Conservation (phyloP, 2,113 vertebrate species). For the Penelope pileata region DNA sequence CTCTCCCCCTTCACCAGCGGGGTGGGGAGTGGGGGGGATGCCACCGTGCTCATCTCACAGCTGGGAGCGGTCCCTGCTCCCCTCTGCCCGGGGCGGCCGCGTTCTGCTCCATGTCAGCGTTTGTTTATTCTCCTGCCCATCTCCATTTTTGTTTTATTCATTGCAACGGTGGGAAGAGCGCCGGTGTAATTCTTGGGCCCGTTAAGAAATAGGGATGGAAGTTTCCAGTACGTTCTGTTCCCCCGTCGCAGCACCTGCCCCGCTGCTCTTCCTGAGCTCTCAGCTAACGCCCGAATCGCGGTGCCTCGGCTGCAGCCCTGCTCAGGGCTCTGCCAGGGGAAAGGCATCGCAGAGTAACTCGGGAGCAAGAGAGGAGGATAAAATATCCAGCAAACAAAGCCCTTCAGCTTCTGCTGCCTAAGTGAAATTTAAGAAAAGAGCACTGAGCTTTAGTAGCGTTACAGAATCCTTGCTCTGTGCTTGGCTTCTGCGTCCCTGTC, state of each 20-base stretch:
- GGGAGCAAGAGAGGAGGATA: neutral
- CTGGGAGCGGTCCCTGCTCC: neutral
- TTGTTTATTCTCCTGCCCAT: neutral
- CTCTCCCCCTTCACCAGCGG: neutral
- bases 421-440: neutral
- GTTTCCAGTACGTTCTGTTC: conserved; percentile 81
- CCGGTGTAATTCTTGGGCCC: neutral
- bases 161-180: neutral
- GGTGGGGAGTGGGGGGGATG: neutral
- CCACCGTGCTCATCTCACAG: neutral
- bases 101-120: neutral
- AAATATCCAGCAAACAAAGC: conserved; percentile 2
- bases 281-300: conserved; percentile 4
- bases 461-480: neutral
- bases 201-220: conserved; percentile 11
- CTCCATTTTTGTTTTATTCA: neutral
- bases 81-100: neutral
- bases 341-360: neutral
- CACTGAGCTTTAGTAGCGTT: neutral
- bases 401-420: neutral
- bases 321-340: neutral
- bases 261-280: conserved; percentile 34
- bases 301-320: neutral
- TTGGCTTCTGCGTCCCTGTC: neutral
- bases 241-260: conserved; percentile 45